These are phyloP conservation scores for Alloscopus bannaensis DNA, from an alignment of 2,888 invertebrate genomes.

Conservation along the genomic window DNA sequence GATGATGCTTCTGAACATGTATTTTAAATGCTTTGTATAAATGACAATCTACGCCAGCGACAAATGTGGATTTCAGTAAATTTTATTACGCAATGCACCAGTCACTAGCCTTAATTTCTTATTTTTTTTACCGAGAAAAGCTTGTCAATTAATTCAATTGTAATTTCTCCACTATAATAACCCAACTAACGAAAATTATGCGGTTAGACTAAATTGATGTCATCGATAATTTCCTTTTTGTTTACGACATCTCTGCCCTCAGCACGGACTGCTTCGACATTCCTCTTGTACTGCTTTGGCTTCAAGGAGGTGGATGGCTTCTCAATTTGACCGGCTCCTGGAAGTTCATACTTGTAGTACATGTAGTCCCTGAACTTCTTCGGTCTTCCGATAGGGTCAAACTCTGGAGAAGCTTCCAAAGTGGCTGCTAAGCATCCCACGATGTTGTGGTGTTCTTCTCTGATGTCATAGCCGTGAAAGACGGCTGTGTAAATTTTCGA, in stretches of 20 bases:
- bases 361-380: conserved; percentile 8
- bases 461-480: conserved; percentile 44
- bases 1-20: too few relatives aligned
- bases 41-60: too few relatives aligned
- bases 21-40: too few relatives aligned
- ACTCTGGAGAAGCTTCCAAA: conserved; percentile 12
- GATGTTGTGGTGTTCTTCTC: conserved; percentile 36
- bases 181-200: too few relatives aligned
- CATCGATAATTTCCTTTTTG: not conserved
- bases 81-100: too few relatives aligned
- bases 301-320: not conserved
- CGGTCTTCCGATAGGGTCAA: conserved; percentile 42
- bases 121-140: not conserved
- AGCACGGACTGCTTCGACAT: too few relatives aligned
- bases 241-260: too few relatives aligned
- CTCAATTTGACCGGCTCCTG: not conserved
- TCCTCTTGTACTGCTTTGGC: not conserved
- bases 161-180: too few relatives aligned
- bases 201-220: not conserved
- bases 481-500: conserved; percentile 30
- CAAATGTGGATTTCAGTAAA: too few relatives aligned
- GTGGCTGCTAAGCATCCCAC: conserved; percentile 18
- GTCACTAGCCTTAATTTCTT: too few relatives aligned
- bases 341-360: conserved; percentile 2
- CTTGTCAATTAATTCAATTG: not conserved